These are phyloP conservation scores for Scaptodrosophila lebanonensis DNA, from an alignment of 1,140 invertebrate species.

Conservation along the genomic window DNA sequence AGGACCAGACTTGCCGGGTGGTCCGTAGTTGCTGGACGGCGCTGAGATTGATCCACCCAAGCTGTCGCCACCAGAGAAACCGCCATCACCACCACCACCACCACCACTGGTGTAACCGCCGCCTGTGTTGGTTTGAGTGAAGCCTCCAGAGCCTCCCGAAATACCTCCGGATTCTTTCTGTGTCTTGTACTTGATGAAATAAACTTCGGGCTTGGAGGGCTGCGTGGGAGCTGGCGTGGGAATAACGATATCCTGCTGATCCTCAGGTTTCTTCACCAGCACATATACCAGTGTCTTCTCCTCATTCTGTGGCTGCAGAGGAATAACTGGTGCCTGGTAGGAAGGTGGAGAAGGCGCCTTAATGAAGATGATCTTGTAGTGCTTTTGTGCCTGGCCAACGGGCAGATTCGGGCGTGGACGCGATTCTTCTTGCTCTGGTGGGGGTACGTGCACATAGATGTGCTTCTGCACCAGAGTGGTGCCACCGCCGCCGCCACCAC, in stretches of 20 bases:
- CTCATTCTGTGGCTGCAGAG: conserved; percentile 86
- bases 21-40: conserved; percentile 82
- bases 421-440: conserved; percentile 84
- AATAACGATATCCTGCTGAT: conserved; percentile 86
- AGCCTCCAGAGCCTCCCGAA: conserved; percentile 51
- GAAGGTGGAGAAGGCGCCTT: conserved; percentile 89
- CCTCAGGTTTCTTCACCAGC: conserved; percentile 89
- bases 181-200: conserved; percentile 92
- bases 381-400: conserved; percentile 84
- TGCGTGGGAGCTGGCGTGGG: conserved; percentile 86
- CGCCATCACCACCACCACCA: conserved; percentile 69
- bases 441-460: conserved; percentile 89
- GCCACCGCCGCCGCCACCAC: conserved; percentile 77
- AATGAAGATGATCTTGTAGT: conserved; percentile 94
- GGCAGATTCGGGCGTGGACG: conserved; percentile 79
- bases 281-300: conserved; percentile 94
- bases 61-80: conserved; percentile 75
- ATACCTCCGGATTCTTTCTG: conserved; percentile 80
- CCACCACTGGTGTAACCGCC: conserved; percentile 74
- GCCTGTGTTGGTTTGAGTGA: conserved; percentile 72
- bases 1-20: conserved; percentile 79
- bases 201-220: conserved; percentile 90
- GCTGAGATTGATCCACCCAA: conserved; percentile 76
- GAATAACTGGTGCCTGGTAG: conserved; percentile 85
- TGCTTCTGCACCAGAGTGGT: conserved; percentile 84